A percentile compares a stretch with the other conserved stretches of the same genome.
phyloP scores from a whole-genome alignment of 2,888 invertebrate species.

The Platycnemis pennipes region DNA sequence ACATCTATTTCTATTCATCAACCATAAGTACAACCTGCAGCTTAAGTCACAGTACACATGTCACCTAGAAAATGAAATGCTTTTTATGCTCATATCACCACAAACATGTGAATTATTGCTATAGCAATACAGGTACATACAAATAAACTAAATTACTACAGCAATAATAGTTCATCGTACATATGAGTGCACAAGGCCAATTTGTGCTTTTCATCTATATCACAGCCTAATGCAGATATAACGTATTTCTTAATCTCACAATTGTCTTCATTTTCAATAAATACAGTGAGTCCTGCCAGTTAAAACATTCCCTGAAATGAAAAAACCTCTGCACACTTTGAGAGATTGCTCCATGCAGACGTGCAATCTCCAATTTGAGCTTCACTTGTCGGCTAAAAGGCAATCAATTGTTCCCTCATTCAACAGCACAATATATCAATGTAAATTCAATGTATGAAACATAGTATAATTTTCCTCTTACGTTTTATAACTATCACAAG shows the following conservation, averaged over 20 bases:
- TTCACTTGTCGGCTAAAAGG: background rate
- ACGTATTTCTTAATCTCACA: background rate
- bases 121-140: background rate
- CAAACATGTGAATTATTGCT: background rate
- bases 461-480: background rate
- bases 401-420: background rate
- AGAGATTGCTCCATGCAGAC: background rate
- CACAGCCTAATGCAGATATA: background rate
- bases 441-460: background rate
- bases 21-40: background rate
- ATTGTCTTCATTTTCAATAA: background rate
- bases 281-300: background rate
- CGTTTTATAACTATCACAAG: background rate
- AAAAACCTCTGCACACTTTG: background rate
- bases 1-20: background rate
- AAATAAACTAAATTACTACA: background rate
- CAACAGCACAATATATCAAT: too few relatives aligned
- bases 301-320: background rate
- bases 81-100: background rate
- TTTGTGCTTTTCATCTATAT: conserved; percentile 22
- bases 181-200: background rate
- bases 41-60: background rate
- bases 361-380: background rate
- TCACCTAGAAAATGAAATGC: background rate
- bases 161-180: background rate